Evolutionary conservation across 2,797 vertebrate genomes (phyloP).

Genomic region (Hydrocynus forskahlii): DNA sequence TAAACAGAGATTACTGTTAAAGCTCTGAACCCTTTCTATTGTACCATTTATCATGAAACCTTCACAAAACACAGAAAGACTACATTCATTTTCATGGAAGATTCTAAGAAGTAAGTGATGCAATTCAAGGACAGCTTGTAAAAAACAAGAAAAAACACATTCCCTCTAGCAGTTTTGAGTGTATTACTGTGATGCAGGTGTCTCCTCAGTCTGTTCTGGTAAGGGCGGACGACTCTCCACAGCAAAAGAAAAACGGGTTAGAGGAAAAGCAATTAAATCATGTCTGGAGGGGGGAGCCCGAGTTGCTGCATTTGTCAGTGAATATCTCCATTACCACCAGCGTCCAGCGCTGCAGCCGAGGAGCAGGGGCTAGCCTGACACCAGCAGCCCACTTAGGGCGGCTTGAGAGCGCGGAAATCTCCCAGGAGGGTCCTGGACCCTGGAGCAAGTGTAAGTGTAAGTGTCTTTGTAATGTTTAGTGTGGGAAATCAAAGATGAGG

Average conservation of each 20-base stretch:
- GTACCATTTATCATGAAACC: no score
- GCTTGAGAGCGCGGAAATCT: conserved; percentile 8
- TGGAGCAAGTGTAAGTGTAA: conserved; percentile 20
- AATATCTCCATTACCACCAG: conserved; percentile 45
- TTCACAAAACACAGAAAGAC: no score
- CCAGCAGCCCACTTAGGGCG: not conserved
- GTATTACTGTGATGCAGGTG: conserved; percentile 1
- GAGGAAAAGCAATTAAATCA: conserved; percentile 59
- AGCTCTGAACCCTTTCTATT: no score
- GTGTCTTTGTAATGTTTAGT: not conserved
- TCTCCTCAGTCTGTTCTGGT: conserved; percentile 1
- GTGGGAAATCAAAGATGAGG: conserved; percentile 23
- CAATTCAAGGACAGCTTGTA: not conserved
- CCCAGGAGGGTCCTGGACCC: conserved; percentile 21
- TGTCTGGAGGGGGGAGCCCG: conserved; percentile 47
- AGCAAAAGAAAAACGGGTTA: conserved; percentile 29
- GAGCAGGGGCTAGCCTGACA: not conserved
- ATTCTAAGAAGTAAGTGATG: not conserved
- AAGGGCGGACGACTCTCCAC: not conserved
- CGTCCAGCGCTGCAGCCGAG: conserved; percentile 2
- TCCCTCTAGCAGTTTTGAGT: conserved; percentile 3
- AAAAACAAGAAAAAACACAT: not conserved
- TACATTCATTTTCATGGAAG: no score
- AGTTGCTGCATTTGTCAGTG: conserved; percentile 36
- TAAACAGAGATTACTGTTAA: no score